Evolutionary conservation across 2,888 invertebrate genomes (phyloP), one percentile per base, ranked within the genome.

Genomic region (Suillia variegata): DNA sequence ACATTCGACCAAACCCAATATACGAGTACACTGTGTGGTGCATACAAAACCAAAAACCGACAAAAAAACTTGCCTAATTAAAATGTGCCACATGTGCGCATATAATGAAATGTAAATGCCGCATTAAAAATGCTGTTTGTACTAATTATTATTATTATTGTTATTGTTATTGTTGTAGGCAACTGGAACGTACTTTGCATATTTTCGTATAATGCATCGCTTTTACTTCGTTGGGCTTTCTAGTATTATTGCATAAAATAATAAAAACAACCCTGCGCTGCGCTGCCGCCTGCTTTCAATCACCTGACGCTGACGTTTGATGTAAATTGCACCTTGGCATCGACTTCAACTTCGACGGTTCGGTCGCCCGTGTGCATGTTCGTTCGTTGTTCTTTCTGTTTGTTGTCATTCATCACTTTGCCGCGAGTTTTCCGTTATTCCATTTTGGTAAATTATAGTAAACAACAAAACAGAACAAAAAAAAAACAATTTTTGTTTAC

Each of bases 391-490:
- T 18, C 18, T 8, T 17, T 6, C 47, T 51, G 59, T 33, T 59
- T 52, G 13, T 10, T 56, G 51, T 59, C 59, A 59, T 51, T 59
- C 59, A 59, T 56, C 59, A 55, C 59, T 50, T 12, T 51, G 18
- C 18, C 54, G n/a, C 15, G 10, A 18, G 24, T 24, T 50, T 24
- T 26, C 48, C n/a, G 3, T 13, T 13, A 48, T 48, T 50, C n/a
- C 31, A 24, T 50, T 21, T 50, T 21, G 47, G 20, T 52, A 59
- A 59, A 31, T 56, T 48, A 38, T 33, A 21, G 38, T 38, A 54
- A 58, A 54, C 57, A 51, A 33, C n/a, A n/a, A n/a, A n/a, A n/a
- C n/a, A n/a, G n/a, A n/a, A n/a, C n/a, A n/a, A 52, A 34, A 52
- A 42, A 49, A 24, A 50, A 48, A 20, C 18, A 18, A 20, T 3